These are phyloP conservation scores for Pristionchus japonicus DNA, from an alignment of 2,888 invertebrate species.

Conservation along the genomic window DNA sequence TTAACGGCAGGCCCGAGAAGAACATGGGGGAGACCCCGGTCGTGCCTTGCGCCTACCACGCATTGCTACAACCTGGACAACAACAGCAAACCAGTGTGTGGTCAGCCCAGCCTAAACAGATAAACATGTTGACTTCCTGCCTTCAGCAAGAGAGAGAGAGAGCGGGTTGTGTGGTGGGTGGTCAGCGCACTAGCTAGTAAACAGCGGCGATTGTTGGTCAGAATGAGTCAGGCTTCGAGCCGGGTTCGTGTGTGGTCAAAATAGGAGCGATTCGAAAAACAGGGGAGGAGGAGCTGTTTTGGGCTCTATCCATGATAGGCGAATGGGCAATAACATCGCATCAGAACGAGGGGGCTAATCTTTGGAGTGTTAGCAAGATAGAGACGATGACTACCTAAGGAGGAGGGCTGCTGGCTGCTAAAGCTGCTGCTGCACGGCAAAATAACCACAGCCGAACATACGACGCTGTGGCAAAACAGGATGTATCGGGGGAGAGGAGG, in stretches of 20 bases:
- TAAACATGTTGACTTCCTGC: conserved; percentile 34
- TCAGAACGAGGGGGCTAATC: not conserved
- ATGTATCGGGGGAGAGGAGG: not conserved
- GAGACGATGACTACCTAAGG: not conserved
- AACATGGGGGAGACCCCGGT: not conserved
- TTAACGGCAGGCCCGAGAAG: not conserved
- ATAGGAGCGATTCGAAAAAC: not conserved
- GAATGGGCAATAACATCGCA: not conserved
- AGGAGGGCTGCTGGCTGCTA: not conserved
- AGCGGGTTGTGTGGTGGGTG: not conserved
- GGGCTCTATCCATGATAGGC: not conserved
- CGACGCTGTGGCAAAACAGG: not conserved
- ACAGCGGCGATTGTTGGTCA: not conserved
- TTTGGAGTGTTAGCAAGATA: not conserved
- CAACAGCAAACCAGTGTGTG: not conserved
- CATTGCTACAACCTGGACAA: conserved; percentile 11
- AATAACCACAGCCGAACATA: not conserved
- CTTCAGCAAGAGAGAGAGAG: not conserved
- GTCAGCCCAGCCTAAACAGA: not conserved
- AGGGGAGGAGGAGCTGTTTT: conserved; percentile 13
- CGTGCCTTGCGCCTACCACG: not conserved
- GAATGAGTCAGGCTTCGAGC: not conserved
- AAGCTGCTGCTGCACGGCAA: not conserved
- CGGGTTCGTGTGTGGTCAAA: conserved; percentile 16
- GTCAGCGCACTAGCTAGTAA: not conserved